Percentiles rank a stretch among this genome's conserved stretches.
These are phyloP conservation scores for Riptortus pedestris DNA, from an alignment of 1,140 invertebrate species.

Conservation along the genomic window DNA sequence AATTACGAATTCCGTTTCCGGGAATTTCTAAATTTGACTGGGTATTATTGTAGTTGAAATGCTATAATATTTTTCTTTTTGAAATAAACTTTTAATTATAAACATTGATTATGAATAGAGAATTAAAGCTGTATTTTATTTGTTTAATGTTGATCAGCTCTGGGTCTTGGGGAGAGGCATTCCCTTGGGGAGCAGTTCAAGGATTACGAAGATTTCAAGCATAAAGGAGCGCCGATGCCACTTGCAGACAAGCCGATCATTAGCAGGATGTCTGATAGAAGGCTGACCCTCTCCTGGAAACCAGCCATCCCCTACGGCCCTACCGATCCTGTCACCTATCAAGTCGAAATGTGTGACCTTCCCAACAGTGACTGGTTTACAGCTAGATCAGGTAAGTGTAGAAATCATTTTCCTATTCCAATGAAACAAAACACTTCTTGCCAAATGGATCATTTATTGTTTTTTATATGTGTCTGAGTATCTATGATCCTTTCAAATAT, in stretches of 20 bases:
- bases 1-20: no score
- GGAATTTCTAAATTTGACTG: no score
- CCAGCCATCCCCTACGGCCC: constrained; percentile 74
- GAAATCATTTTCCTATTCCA: neutral
- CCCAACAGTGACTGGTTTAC: constrained; percentile 83
- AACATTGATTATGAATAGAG: no score
- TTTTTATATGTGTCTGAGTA: no score
- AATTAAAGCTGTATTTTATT: no score
- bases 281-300: constrained; percentile 79
- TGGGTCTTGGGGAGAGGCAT: constrained; percentile 56
- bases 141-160: constrained; percentile 47
- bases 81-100: no score
- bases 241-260: constrained; percentile 79
- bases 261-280: constrained; percentile 72
- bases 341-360: constrained; percentile 83
- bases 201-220: constrained; percentile 72
- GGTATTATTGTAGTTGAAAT: no score
- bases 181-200: constrained; percentile 68
- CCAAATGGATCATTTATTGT: no score
- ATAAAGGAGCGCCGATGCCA: constrained; percentile 68
- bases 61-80: no score
- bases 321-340: constrained; percentile 77
- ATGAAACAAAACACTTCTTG: no score
- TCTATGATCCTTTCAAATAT: no score
- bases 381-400: constrained; percentile 49